Base-by-base conservation (phyloP, 2,888 invertebrate species). In the Agrotis clavis region DNA sequence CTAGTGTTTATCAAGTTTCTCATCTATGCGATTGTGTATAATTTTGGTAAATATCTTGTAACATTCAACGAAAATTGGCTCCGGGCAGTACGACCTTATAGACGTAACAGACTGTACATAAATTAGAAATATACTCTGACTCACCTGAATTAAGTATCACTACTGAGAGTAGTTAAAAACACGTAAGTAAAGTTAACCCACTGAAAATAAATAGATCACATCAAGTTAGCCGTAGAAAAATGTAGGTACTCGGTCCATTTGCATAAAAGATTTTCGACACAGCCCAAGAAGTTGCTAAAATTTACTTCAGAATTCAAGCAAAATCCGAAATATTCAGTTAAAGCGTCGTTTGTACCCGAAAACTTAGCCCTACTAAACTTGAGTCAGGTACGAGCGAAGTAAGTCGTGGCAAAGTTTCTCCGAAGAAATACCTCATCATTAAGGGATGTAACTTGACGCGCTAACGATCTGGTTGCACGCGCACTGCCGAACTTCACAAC, bases 341-440 rank as follows among this genome's bases (percentile, higher is more conserved):
- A 41, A 60, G 48, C 13, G 50, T 54, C 7, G 50, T 41, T n/a
- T 48, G 51, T 51, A 21, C 11, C n/a, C 25, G n/a, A 53, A 65
- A 72, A 78, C 51, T 59, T 67, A 45, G 9, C 16, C 14, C 41
- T 51, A 4, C 14, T 21, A 56, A 72, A 72, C 21, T 59, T 48
- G 48, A 4, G 14, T 14, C 65, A 59, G 54, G 74, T 45, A 57
- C n/a, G 13, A 5, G n/a, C 16, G 50, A 21, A 5, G n/a, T 47
- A 21, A 60, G 50, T 14, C 35, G n/a, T 14, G 19, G 47, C 19
- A 47, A 61, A 80, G 64, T 67, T 68, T 16, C 11, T 54, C 48
- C 35, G n/a, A 60, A 62, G 61, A 79, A 45, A 81, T 66, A 53
- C 57, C 21, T 59, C 57, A 69, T 67, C 64, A 67, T 77, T 80